Evolutionary conservation across 1,140 invertebrate species (phyloP), one percentile per base, ranked within the genome.

Genomic region (Odontomachus brunneus): DNA sequence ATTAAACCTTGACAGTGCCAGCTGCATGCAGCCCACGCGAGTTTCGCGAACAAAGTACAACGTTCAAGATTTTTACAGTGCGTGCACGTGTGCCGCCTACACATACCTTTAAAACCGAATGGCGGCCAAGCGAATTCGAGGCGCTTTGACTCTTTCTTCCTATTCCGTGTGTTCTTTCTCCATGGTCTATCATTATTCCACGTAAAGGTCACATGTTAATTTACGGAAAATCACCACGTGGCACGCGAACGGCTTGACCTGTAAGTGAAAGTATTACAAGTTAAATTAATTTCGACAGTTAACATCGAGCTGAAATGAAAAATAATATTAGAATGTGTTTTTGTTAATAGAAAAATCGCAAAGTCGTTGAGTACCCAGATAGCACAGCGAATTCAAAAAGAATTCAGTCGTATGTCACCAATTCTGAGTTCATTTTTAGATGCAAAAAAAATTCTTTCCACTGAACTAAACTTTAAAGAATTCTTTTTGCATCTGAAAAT

Each of bases 31-130:
- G 17, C 33, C 22, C 49, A 60, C 17, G 12, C 33, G 15, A 60
- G 0, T 44, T 17, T 11, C 33, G 55, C 14, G 44, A 60, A 53
- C 74, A 86, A 84, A 80, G 74, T 86, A 59, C 83, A 84, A 57
- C n/a, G 15, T 71, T 78, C 26, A 78, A 33, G 62, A 76, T 65
- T 38, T 33, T 73, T 17, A n/a, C 15, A 44, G 69, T 71, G 22
- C 59, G 24, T 44, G 24, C 14, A 63, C 59, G 29, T 29, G 12
- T 22, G n/a, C 51, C 33, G 75, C 48, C 24, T 62, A 59, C 29
- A 15, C 26, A 0, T 15, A 17, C 15, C 11, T 19, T 3, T 17
- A 19, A 29, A 44, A 69, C 69, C 44, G 15, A 17, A 44, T 69
- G 22, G 5, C 12, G 29, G 62, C 11, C 29, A 69, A 67, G 12